phyloP scores from a whole-genome alignment of 2,888 invertebrate species.

The Seira sanloemensis region DNA sequence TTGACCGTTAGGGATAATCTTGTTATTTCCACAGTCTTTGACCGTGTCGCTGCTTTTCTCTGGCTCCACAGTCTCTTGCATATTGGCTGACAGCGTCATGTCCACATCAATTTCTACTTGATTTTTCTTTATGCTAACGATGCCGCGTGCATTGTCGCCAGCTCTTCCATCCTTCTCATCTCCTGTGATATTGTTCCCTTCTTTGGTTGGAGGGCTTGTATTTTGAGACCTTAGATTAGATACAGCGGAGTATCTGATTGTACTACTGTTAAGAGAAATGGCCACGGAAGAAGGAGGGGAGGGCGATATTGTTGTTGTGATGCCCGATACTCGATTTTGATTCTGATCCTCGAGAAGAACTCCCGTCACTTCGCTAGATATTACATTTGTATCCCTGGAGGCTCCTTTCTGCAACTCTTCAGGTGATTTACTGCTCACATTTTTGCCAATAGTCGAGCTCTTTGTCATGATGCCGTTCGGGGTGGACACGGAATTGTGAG shows the following conservation, averaged over 20 bases:
- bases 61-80: no score
- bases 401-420: constrained; percentile 58
- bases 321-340: constrained; percentile 60
- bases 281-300: neutral
- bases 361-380: constrained; percentile 31
- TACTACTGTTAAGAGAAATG: neutral
- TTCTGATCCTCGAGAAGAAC: constrained; percentile 64
- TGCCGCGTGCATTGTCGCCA: no score
- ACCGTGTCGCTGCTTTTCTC: neutral
- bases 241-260: constrained; percentile 2
- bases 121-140: no score
- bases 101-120: constrained; percentile 63
- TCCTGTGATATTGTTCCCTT: constrained; percentile 34
- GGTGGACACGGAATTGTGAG: constrained; percentile 20
- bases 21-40: constrained; percentile 25
- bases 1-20: constrained; percentile 41
- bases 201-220: constrained; percentile 24
- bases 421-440: constrained; percentile 45
- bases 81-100: constrained; percentile 44
- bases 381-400: constrained; percentile 49
- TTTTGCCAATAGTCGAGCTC: neutral
- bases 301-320: neutral
- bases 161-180: neutral
- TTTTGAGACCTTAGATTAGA: no score
- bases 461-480: neutral